These are phyloP conservation scores for Panzeria rudis DNA, from an alignment of 2,888 invertebrate genomes.

Conservation along the genomic window DNA sequence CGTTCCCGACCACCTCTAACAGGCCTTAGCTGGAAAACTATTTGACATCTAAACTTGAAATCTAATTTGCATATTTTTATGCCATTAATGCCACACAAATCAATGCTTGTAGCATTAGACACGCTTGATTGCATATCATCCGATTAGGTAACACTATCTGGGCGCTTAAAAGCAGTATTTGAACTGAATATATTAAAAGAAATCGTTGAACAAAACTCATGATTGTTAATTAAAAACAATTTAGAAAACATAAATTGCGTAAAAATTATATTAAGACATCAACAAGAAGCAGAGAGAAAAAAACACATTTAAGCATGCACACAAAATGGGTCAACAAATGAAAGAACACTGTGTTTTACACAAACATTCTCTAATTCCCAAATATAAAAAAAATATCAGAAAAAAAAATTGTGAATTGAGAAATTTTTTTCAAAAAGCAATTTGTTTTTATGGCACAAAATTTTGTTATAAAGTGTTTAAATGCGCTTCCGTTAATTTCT, in stretches of 20 bases:
- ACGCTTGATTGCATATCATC: slow-evolving; percentile 21
- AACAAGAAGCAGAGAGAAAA: slow-evolving; percentile 14
- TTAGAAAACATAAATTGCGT: slow-evolving; percentile 68
- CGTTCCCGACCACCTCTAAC: too few species aligned
- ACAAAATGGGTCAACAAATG: slow-evolving; percentile 54
- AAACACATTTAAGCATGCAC: background rate
- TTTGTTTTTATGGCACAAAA: slow-evolving; percentile 43
- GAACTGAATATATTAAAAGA: background rate
- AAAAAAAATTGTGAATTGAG: slow-evolving; percentile 11
- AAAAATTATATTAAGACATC: slow-evolving; percentile 58
- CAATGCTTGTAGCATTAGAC: slow-evolving; percentile 1
- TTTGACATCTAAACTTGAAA: background rate
- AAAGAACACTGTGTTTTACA: slow-evolving; percentile 4
- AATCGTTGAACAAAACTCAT: slow-evolving; percentile 15
- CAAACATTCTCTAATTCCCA: background rate
- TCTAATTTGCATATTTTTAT: background rate
- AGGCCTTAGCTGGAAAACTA: background rate
- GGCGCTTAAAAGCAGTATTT: background rate
- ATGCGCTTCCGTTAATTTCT: slow-evolving; percentile 53
- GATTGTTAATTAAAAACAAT: slow-evolving; percentile 69
- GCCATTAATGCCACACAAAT: slow-evolving; percentile 19
- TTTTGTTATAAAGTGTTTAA: slow-evolving; percentile 40
- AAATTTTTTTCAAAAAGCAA: slow-evolving; percentile 29
- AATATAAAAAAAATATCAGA: background rate
- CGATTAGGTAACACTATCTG: slow-evolving; percentile 4